Evolutionary conservation across 2,888 invertebrate species (phyloP), one percentile per base, ranked within the genome.

Genomic region (Xanthia icteritia): DNA sequence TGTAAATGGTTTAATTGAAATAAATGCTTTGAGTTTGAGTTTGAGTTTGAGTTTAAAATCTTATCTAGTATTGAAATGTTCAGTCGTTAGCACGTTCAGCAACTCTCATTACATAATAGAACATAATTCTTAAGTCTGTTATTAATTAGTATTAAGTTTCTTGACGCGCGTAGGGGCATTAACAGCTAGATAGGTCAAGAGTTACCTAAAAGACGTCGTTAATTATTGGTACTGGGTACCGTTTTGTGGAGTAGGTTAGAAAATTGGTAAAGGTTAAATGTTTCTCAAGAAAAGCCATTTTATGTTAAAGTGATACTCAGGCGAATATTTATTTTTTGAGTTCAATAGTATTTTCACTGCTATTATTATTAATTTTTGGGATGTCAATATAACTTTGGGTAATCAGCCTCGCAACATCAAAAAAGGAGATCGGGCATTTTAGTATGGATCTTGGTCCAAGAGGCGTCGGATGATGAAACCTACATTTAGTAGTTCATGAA

Each of bases 11-110:
- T n/a, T n/a, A n/a, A n/a, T n/a, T n/a, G n/a, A n/a, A n/a, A n/a
- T n/a, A n/a, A n/a, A n/a, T n/a, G n/a, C n/a, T n/a, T n/a, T n/a
- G n/a, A n/a, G n/a, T n/a, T n/a, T n/a, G n/a, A n/a, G n/a, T n/a
- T n/a, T n/a, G n/a, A n/a, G n/a, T n/a, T n/a, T n/a, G n/a, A n/a
- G n/a, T n/a, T n/a, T 76, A 20, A 72, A 75, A 70, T 70, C 48
- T 71, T 72, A 71, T 74, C 27, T 48, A 72, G 27, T 23, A n/a
- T 23, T 68, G 63, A 51, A 84, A 71, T 80, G 17, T 71, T 74
- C 54, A 64, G 67, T 84, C 56, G 54, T 81, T 68, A 51, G 70
- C 72, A 71, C 61, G 75, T 82, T 85, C 73, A 76, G 42, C 54
- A 51, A 70, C 63, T 70, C 70, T 76, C 39, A 76, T 76, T 81